Percentiles rank a stretch among this genome's conserved stretches.
These are phyloP conservation scores for Heterochromis multidens DNA, from an alignment of 2,113 vertebrate genomes.

Conservation along the genomic window DNA sequence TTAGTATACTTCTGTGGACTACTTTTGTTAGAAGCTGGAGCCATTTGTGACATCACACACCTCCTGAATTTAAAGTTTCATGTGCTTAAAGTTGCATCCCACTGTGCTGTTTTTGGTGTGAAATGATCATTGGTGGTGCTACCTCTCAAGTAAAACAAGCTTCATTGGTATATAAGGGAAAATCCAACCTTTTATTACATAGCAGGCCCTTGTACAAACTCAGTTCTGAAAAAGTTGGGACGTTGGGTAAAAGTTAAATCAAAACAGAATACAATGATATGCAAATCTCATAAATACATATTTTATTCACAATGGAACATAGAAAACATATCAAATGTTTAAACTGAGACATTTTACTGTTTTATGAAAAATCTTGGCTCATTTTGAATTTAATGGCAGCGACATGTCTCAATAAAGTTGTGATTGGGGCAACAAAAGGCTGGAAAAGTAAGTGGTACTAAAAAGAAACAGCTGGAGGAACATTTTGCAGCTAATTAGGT, in stretches of 20 bases:
- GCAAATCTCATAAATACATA: too few species aligned
- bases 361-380: neutral
- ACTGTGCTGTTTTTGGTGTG: neutral
- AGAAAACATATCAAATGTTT: neutral
- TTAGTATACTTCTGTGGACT: too few species aligned
- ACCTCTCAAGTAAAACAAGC: too few species aligned
- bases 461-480: neutral
- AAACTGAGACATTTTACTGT: neutral
- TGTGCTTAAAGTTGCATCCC: neutral
- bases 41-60: neutral
- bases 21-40: neutral
- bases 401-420: neutral
- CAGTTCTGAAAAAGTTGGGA: too few species aligned
- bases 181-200: too few species aligned
- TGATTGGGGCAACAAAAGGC: neutral
- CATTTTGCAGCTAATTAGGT: neutral
- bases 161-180: too few species aligned
- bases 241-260: too few species aligned
- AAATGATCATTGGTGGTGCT: too few species aligned
- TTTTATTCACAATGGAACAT: too few species aligned
- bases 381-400: too few species aligned
- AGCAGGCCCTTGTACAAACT: too few species aligned
- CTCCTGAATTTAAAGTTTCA: neutral
- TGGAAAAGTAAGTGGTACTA: neutral
- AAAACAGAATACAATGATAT: too few species aligned